A percentile compares a stretch with the other conserved stretches of the same genome.
These are phyloP conservation scores for Oxygymnocypris stewartii DNA, from an alignment of 2,113 vertebrate genomes.

Conservation along the genomic window DNA sequence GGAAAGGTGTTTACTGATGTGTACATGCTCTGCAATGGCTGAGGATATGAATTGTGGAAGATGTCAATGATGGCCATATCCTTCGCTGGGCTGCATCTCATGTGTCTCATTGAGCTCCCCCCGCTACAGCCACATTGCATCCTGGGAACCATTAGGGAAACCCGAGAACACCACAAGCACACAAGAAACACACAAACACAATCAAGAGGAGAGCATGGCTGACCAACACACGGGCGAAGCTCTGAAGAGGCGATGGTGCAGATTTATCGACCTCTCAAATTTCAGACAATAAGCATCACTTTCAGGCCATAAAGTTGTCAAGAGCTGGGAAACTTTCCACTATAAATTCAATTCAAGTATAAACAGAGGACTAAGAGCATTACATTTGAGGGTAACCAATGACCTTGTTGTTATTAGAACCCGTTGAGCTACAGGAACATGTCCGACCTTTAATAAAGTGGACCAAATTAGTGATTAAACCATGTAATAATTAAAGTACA, in stretches of 20 bases:
- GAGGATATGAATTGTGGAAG: slow-evolving; percentile 45
- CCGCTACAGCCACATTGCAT: slow-evolving; percentile 79
- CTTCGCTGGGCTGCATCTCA: slow-evolving; percentile 47
- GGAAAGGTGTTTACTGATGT: slow-evolving; percentile 39
- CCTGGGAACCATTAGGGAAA: slow-evolving; percentile 83
- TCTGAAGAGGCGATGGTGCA: slow-evolving; percentile 20
- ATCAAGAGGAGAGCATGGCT: slow-evolving; percentile 59
- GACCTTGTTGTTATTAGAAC: not conserved
- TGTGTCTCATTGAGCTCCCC: slow-evolving; percentile 59
- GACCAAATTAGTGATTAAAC: not conserved
- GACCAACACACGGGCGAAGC: slow-evolving; percentile 49
- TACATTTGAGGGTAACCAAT: not conserved
- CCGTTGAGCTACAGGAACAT: not conserved
- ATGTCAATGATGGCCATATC: slow-evolving; percentile 45
- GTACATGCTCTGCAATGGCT: not conserved
- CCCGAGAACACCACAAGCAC: slow-evolving; percentile 76
- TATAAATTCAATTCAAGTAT: not conserved
- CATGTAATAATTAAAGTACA: not conserved
- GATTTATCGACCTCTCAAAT: slow-evolving; percentile 37
- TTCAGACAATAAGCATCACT: slow-evolving; percentile 28
- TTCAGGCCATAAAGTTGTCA: not conserved
- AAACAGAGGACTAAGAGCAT: not conserved
- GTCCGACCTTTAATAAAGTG: not conserved
- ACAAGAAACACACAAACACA: slow-evolving; percentile 77
- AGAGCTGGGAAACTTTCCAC: not conserved